Conservation (phyloP, 53 echinoderm and acorn worm genomes). For the Stichopus horrens region DNA sequence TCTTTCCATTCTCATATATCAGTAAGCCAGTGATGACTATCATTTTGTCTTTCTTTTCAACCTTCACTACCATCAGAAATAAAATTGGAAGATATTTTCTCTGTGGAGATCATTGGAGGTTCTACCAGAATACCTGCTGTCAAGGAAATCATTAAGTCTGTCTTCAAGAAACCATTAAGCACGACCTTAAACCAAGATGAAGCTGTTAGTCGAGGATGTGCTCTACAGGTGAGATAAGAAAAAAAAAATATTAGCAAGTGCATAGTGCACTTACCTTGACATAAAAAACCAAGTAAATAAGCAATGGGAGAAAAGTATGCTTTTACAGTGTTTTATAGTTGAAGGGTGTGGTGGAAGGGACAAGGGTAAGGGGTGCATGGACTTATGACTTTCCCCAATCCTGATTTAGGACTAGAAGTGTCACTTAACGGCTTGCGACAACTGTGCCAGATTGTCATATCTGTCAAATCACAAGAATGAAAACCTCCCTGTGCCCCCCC, state of each 20-base stretch:
- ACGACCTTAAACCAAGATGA: constrained; percentile 98
- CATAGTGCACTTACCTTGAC: neutral
- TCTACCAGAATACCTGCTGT: constrained; percentile 79
- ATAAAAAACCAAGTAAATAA: neutral
- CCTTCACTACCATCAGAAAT: constrained; percentile 58
- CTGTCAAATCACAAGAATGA: too few relatives aligned
- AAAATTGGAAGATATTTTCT: constrained; percentile 80
- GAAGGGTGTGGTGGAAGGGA: too few relatives aligned
- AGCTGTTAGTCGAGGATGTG: constrained; percentile 92
- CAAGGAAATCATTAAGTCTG: constrained; percentile 86
- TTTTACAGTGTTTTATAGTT: too few relatives aligned
- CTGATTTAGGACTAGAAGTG: too few relatives aligned
- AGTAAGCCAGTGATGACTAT: neutral
- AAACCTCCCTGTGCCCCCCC: too few relatives aligned
- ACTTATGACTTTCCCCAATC: too few relatives aligned
- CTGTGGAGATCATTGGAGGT: constrained; percentile 91
- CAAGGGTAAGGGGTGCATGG: too few relatives aligned
- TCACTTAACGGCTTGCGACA: too few relatives aligned
- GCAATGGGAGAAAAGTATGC: neutral
- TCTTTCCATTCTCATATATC: too few relatives aligned
- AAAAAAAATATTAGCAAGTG: neutral
- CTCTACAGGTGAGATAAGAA: constrained; percentile 71
- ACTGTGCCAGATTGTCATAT: too few relatives aligned
- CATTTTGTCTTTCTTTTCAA: neutral
- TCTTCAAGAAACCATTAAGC: constrained; percentile 87